Evolutionary conservation across 2,888 invertebrate species (phyloP).

Genomic region (Agapostemon virescens): DNA sequence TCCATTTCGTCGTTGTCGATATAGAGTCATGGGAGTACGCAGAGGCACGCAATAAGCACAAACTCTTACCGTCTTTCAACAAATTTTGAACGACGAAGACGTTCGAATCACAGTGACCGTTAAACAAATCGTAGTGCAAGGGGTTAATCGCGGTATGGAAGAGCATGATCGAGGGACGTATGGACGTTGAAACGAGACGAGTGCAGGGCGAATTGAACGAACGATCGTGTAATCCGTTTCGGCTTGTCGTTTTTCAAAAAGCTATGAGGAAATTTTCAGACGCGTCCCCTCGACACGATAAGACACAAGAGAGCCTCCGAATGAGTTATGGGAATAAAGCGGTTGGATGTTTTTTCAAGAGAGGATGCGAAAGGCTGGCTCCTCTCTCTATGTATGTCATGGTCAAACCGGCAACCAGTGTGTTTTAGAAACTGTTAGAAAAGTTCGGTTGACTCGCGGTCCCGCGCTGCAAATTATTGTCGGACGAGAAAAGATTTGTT

Average conservation of each 20-base stretch:
- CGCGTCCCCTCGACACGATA: constrained; percentile 41
- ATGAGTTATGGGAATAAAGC: constrained; percentile 56
- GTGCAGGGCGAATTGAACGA: constrained; percentile 17
- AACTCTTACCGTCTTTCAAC: too few species aligned
- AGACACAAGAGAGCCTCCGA: constrained; percentile 40
- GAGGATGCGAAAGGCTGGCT: constrained; percentile 67
- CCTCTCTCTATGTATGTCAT: constrained; percentile 64
- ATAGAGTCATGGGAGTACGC: too few species aligned
- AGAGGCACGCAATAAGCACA: too few species aligned
- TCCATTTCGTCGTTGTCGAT: too few species aligned
- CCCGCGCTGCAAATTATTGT: constrained; percentile 62
- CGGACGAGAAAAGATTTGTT: constrained; percentile 44
- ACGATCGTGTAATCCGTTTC: not conserved
- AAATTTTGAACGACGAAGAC: too few species aligned
- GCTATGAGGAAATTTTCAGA: constrained; percentile 54
- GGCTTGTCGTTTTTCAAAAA: constrained; percentile 20
- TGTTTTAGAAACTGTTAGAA: constrained; percentile 69
- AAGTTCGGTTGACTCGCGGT: constrained; percentile 46
- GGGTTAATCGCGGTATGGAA: not conserved
- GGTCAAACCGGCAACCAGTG: constrained; percentile 58
- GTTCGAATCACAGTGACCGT: too few species aligned
- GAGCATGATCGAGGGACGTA: not conserved
- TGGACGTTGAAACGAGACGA: not conserved
- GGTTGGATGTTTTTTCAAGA: constrained; percentile 61
- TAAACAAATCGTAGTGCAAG: too few species aligned